Evolutionary conservation across 2,113 vertebrate species (phyloP).

Genomic region (Upupa epops): DNA sequence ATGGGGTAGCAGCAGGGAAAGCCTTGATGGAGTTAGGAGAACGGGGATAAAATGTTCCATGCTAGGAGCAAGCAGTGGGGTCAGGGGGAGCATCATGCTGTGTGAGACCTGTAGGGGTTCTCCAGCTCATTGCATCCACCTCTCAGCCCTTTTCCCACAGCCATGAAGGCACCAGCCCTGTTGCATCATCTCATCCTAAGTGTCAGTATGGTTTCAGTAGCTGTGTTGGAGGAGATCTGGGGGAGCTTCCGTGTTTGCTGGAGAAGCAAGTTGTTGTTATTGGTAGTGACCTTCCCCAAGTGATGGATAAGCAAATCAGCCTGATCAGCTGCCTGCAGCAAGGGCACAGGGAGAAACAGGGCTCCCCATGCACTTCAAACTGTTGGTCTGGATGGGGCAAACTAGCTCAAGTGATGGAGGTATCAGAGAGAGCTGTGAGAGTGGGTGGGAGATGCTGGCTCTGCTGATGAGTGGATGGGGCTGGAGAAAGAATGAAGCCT

Average conservation of each 20-base stretch:
- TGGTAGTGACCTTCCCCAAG: not conserved
- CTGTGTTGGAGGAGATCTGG: accelerated
- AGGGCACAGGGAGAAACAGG: not conserved
- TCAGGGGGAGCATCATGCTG: accelerated
- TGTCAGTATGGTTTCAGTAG: accelerated
- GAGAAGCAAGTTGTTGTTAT: not conserved
- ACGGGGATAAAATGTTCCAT: not conserved
- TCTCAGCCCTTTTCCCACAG: not conserved
- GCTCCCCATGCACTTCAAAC: not conserved
- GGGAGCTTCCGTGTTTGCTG: not conserved
- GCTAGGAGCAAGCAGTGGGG: not conserved
- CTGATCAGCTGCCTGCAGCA: not conserved
- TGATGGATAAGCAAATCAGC: not conserved
- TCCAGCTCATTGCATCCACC: not conserved
- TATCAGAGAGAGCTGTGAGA: not conserved
- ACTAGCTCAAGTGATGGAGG: slow-evolving; percentile 5
- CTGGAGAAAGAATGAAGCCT: not conserved
- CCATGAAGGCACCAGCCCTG: accelerated
- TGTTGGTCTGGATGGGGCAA: not conserved
- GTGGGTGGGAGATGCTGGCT: not conserved
- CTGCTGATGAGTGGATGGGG: slow-evolving; percentile 15
- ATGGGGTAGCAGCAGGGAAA: not conserved
- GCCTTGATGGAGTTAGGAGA: not conserved
- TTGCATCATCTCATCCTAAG: not conserved
- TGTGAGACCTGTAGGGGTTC: not conserved